Percentiles rank a stretch among this genome's conserved stretches.
These are phyloP conservation scores for Laothoe populi DNA, from an alignment of 2,888 invertebrate species.

Conservation along the genomic window DNA sequence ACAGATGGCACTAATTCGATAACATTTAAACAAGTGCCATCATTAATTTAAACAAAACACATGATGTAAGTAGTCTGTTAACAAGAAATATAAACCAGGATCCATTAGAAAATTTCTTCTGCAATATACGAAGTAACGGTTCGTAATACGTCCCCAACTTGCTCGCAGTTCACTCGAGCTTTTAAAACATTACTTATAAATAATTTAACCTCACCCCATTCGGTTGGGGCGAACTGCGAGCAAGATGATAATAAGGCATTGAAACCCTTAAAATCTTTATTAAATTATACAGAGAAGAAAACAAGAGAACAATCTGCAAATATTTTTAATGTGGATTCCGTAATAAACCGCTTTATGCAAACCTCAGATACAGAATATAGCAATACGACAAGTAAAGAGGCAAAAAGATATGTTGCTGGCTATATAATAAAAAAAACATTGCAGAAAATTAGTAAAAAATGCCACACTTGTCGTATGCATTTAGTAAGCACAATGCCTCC, in stretches of 20 bases:
- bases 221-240: no score
- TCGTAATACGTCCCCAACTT: neutral
- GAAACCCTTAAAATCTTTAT: no score
- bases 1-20: no score
- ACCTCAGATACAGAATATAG: neutral
- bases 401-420: conserved; percentile 1
- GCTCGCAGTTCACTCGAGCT: neutral
- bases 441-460: conserved; percentile 14
- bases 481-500: conserved; percentile 28
- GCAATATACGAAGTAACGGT: conserved; percentile 22
- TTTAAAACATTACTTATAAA: neutral
- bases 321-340: neutral
- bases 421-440: conserved; percentile 1
- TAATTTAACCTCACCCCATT: neutral
- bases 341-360: neutral
- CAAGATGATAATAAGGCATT: no score
- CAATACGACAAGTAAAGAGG: neutral
- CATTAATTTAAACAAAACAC: neutral
- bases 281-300: no score
- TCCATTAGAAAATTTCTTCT: conserved; percentile 32
- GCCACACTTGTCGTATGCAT: conserved; percentile 22
- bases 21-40: no score
- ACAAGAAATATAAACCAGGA: conserved; percentile 32
- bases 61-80: conserved; percentile 25
- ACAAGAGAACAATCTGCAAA: neutral